Percentiles rank a stretch among this genome's conserved stretches.
phyloP scores from a whole-genome alignment of 1,140 invertebrate genomes.

The Drosophila rufa region DNA sequence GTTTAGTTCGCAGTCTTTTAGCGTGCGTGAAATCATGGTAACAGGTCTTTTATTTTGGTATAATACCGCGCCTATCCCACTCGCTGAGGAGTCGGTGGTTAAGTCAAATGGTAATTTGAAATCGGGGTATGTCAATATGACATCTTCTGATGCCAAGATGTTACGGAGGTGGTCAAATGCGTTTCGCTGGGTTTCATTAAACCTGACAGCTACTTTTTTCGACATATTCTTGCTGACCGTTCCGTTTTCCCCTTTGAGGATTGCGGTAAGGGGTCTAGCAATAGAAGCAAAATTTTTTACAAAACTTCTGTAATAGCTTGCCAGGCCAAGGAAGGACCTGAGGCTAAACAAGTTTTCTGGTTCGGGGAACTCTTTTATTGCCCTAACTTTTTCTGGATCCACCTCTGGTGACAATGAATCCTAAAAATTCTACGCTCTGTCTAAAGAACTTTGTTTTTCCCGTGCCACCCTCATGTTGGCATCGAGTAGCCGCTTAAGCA shows the following conservation, averaged over 20 bases:
- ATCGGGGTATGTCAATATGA: constrained; percentile 23
- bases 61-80: constrained; percentile 21
- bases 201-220: constrained; percentile 14
- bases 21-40: constrained; percentile 24
- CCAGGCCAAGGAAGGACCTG: not conserved
- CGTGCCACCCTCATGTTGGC: constrained; percentile 1
- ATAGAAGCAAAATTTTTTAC: too few species aligned
- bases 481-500: not conserved
- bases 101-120: constrained; percentile 24
- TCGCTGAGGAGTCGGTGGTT: constrained; percentile 29
- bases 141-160: constrained; percentile 29
- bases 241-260: too few species aligned
- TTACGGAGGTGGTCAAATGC: constrained; percentile 20
- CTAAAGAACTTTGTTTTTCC: constrained; percentile 19
- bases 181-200: constrained; percentile 14
- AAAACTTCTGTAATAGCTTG: too few species aligned
- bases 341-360: constrained; percentile 10
- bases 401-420: constrained; percentile 13
- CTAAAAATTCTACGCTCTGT: constrained; percentile 25
- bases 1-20: constrained; percentile 15
- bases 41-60: constrained; percentile 21
- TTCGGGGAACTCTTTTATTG: constrained; percentile 14
- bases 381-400: constrained; percentile 11
- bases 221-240: constrained; percentile 11
- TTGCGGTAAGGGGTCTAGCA: too few species aligned